Evolutionary conservation across 2,113 vertebrate species (phyloP), one percentile per base, ranked within the genome.

Genomic region (Rafetus swinhoei): DNA sequence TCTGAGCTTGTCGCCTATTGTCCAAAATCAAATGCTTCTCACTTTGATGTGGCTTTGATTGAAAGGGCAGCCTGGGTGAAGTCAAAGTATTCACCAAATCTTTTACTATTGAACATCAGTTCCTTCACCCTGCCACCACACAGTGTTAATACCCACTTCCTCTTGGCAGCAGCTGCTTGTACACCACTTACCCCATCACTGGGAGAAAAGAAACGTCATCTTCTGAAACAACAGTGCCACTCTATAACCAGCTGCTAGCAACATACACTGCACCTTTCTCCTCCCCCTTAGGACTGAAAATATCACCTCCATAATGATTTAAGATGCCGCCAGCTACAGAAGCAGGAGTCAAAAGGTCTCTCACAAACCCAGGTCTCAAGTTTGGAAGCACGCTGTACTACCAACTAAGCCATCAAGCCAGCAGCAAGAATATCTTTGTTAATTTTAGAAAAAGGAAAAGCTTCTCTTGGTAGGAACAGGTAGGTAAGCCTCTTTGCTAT

Each of bases 371-470:
- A 79, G 93, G 85, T 85, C 89, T 88, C 86, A 94, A 90, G 83
- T 16, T 72, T 81, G 91, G 93, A 95, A 91, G 79, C 27, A 84
- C 56, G 83, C 18, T 21, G 59, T 4, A 60, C 62, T 72, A 89
- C 85, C 84, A 93, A 94, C 53, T 93, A 97, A 97, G 92, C 89
- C 86, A 86, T 83, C 72, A 90, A 94, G 84, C 80, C 79, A 69
- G 81, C 87, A 92, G 81, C 92, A 94, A 96, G 87, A 95, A 95
- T 72, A 93, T 72, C 52, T 86, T 56, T 0, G n/a, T 86, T 94
- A 96, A 95, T 97, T 97, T 97, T 90, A 97, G 95, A 88, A 97
- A 97, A 97, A 96, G 82, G 94, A 97, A 97, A 97, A 97, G 94
- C 91, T 97, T 95, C 91, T 97, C 74, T 59, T 93, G 88, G 96